Evolutionary conservation across 2,888 invertebrate genomes (phyloP), one percentile per base, ranked within the genome.

Genomic region (Tetragonula carbonaria): DNA sequence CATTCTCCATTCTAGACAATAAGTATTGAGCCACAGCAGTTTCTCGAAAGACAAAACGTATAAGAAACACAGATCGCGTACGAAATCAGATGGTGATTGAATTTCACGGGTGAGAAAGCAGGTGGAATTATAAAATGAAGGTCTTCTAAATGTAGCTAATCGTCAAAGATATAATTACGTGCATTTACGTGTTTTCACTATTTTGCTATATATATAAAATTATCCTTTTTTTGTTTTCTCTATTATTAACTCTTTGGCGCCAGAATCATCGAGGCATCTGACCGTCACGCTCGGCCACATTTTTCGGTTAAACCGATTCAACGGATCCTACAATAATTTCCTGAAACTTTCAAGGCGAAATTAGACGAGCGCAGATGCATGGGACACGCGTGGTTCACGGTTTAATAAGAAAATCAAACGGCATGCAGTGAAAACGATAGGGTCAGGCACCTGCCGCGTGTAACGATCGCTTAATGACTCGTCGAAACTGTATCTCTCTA

Each of bases 391-490:
- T 85, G 81, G 85, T 90, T 87, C 86, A 88, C 80, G 86, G 87
- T 90, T 84, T 85, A 79, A 89, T 82, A 67, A 57, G 72, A 87
- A 88, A 88, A 88, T 90, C 88, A 85, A 90, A 91, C 86, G 78
- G 78, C 70, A 71, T 67, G 66, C 74, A 72, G 80, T 80, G 72
- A 76, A 85, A 71, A 67, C 73, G 63, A 74, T n/a, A 62, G 68
- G 53, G 53, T 6, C 14, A 72, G 68, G 79, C 92, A 91, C 88
- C 92, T 91, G 92, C 87, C 80, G 62, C 18, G 23, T 57, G 78
- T 89, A 91, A 91, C 82, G 87, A 88, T 87, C 89, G 80, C 78
- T 82, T 91, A 92, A 92, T 91, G 91, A 91, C 90, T 91, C 72
- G 87, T 79, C 86, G 80, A 87, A 91, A 91, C 81, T 67, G 66